Conservation (phyloP, 2,888 invertebrate genomes). For the Cremastobaeus sp. region DNA sequence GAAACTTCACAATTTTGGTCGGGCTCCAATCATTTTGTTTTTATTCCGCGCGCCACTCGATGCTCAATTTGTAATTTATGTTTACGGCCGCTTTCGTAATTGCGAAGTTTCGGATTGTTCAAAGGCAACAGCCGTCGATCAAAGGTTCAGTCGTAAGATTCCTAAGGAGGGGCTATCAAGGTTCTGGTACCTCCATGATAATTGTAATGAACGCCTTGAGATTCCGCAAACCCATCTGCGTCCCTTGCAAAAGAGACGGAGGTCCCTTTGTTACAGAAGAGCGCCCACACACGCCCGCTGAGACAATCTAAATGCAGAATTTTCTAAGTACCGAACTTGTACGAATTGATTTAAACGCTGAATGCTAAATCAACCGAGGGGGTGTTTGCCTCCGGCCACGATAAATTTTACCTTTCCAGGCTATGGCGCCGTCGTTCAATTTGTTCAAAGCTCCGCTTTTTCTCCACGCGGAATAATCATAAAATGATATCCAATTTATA, state of each 20-base stretch:
- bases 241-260: constrained; percentile 64
- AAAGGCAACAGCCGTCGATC: constrained; percentile 54
- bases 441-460: too few species aligned
- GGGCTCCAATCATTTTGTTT: constrained; percentile 29
- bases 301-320: constrained; percentile 74
- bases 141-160: constrained; percentile 59
- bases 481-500: too few species aligned
- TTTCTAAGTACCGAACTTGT: constrained; percentile 78
- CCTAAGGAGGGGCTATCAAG: constrained; percentile 63
- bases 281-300: constrained; percentile 40
- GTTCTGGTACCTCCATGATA: constrained; percentile 76
- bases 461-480: too few species aligned
- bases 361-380: constrained; percentile 78
- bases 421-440: too few species aligned
- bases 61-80: constrained; percentile 56
- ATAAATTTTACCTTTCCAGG: constrained; percentile 70
- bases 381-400: constrained; percentile 66
- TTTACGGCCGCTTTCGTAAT: constrained; percentile 59
- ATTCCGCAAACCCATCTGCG: constrained; percentile 77
- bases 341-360: constrained; percentile 78
- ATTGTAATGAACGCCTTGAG: constrained; percentile 78
- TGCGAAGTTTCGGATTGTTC: constrained; percentile 50
- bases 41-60: constrained; percentile 40
- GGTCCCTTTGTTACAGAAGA: constrained; percentile 61
- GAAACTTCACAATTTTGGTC: constrained; percentile 46